Conservation (phyloP, 2,888 invertebrate genomes). For the Melanostoma scalare region DNA sequence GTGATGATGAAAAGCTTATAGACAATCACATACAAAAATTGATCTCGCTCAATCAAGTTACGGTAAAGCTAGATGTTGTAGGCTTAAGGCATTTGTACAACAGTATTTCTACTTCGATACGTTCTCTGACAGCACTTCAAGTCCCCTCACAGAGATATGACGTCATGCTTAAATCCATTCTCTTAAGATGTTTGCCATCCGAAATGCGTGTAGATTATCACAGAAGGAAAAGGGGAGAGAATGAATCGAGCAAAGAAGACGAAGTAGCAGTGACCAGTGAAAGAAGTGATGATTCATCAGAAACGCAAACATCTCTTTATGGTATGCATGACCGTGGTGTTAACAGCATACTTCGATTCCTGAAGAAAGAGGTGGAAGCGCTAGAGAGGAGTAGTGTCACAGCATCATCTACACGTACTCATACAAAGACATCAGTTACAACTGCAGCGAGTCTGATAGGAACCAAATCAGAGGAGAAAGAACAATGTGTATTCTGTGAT, state of each 20-base stretch:
- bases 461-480: constrained; percentile 4
- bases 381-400: neutral
- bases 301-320: constrained; percentile 14
- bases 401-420: neutral
- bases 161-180: constrained; percentile 40
- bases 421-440: neutral
- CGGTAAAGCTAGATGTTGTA: constrained; percentile 14
- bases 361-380: constrained; percentile 23
- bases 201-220: constrained; percentile 31
- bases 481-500: constrained; percentile 19
- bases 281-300: constrained; percentile 1
- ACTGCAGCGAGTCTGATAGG: constrained; percentile 27
- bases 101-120: constrained; percentile 13
- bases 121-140: constrained; percentile 23
- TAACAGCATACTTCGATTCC: constrained; percentile 22
- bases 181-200: constrained; percentile 7
- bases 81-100: constrained; percentile 43
- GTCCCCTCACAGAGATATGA: constrained; percentile 29
- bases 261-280: constrained; percentile 6
- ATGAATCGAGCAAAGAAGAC: too few relatives aligned
- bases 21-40: constrained; percentile 48
- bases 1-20: constrained; percentile 41
- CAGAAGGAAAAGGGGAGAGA: neutral
- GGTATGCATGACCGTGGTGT: constrained; percentile 26
- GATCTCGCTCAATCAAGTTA: constrained; percentile 30